These are phyloP conservation scores for Campylorhamphus procurvoides DNA, from an alignment of 2,113 vertebrate species.

Conservation along the genomic window DNA sequence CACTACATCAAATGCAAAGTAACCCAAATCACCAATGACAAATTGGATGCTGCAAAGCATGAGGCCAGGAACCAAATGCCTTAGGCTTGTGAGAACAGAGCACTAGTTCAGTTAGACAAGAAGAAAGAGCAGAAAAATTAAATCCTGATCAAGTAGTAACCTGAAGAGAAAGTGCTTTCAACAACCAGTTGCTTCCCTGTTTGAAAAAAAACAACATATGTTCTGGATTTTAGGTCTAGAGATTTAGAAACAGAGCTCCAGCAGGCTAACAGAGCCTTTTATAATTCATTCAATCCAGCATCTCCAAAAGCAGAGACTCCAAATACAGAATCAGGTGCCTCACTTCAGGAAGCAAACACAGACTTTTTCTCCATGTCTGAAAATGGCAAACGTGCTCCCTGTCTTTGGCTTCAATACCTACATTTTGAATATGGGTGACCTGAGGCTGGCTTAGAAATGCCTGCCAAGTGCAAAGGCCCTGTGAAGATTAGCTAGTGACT, in stretches of 20 bases:
- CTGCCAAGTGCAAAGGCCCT: neutral
- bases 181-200: neutral
- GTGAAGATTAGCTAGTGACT: neutral
- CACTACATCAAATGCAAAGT: neutral
- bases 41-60: neutral
- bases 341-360: neutral
- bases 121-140: neutral
- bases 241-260: neutral
- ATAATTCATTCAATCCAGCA: neutral
- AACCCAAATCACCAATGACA: neutral
- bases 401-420: neutral
- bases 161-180: neutral
- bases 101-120: neutral
- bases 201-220: neutral
- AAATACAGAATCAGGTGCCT: neutral
- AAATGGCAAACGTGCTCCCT: neutral
- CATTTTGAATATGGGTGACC: neutral
- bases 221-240: neutral
- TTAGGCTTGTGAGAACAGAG: neutral
- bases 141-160: neutral
- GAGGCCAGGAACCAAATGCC: neutral
- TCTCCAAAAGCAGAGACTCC: neutral
- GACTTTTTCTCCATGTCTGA: neutral
- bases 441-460: neutral
- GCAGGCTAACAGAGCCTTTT: neutral